Evolutionary conservation across 1,140 invertebrate genomes (phyloP).

Genomic region (Amphibalanus amphitrite): DNA sequence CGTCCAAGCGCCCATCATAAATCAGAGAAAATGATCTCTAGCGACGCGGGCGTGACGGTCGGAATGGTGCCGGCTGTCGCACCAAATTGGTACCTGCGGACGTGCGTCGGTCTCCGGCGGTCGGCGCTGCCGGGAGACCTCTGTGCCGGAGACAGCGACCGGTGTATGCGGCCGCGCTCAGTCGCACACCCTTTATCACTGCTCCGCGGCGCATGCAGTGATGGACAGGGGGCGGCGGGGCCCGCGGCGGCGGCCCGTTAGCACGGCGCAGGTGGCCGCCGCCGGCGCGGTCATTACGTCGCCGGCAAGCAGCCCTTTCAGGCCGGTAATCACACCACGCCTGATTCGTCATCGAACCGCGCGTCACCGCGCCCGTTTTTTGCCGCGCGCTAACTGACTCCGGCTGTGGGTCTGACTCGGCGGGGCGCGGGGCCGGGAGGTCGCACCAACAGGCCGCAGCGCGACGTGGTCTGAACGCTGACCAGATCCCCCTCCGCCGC

Average conservation of each 20-base stretch:
- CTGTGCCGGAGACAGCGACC: not conserved
- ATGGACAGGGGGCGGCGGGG: not conserved
- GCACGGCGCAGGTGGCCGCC: not conserved
- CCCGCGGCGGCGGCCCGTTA: not conserved
- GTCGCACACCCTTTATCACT: not conserved
- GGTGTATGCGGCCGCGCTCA: not conserved
- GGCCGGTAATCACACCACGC: not conserved
- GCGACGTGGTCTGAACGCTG: too few species aligned
- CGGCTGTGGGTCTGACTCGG: not conserved
- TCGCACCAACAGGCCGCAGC: too few species aligned
- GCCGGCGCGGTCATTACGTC: not conserved
- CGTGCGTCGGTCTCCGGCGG: too few species aligned
- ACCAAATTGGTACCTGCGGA: not conserved
- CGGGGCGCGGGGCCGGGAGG: too few species aligned
- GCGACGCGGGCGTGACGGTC: not conserved
- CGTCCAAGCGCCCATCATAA: not conserved
- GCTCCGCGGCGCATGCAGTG: not conserved
- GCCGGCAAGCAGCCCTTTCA: not conserved
- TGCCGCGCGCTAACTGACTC: not conserved
- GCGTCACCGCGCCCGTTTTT: not conserved
- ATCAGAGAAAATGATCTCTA: not conserved
- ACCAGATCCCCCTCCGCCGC: too few species aligned
- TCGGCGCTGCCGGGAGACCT: too few species aligned
- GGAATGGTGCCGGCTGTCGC: not conserved
- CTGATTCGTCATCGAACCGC: not conserved